These are phyloP conservation scores for Drosophila dives DNA, from an alignment of 2,888 invertebrate genomes.

Conservation along the genomic window DNA sequence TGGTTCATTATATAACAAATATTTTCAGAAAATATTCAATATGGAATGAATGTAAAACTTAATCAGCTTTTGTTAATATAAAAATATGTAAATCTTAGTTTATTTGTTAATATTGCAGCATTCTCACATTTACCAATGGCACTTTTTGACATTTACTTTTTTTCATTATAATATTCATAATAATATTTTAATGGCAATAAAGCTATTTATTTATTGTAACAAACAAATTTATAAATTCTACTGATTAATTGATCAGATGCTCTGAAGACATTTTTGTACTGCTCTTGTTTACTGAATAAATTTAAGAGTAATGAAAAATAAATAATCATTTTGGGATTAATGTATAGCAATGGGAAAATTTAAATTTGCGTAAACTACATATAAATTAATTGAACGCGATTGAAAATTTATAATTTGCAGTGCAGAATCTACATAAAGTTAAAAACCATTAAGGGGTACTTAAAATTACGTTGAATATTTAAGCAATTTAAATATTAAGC, in stretches of 20 bases:
- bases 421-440: neutral
- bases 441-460: neutral
- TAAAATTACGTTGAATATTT: neutral
- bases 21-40: neutral
- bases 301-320: neutral
- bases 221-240: slow-evolving; percentile 11
- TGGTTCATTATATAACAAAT: neutral
- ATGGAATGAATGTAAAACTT: neutral
- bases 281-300: neutral
- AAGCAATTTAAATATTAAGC: neutral
- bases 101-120: neutral
- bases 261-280: neutral
- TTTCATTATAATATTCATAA: no score
- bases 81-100: neutral
- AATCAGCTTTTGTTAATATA: no score
- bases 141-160: neutral
- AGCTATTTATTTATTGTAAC: slow-evolving; percentile 31
- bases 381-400: neutral
- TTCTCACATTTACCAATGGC: neutral
- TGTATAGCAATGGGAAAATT: neutral
- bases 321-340: slow-evolving; percentile 1
- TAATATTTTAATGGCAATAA: slow-evolving; percentile 33
- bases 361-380: neutral
- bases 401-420: neutral
- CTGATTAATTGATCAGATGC: slow-evolving; percentile 15